Conservation (phyloP, 2,797 vertebrate genomes). For the Diglossa cyanea region DNA sequence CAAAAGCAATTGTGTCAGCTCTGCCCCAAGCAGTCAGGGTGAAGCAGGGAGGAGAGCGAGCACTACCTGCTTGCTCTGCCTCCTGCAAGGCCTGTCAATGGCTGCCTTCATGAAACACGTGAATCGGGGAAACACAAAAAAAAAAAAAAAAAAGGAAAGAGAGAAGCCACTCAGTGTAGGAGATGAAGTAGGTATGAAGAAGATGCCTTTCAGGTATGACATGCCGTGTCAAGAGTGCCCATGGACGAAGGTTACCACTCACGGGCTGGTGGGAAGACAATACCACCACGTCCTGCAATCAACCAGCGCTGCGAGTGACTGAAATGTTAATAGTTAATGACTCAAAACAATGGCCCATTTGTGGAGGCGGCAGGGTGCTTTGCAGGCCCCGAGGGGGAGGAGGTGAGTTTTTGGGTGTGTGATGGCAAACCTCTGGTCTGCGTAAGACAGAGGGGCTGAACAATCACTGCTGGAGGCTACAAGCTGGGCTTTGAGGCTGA, state of each 20-base stretch:
- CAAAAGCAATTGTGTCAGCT: background rate
- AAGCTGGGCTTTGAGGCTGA: fast-evolving
- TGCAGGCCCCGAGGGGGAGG: background rate
- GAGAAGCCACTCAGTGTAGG: background rate
- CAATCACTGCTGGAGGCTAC: background rate
- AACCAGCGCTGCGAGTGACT: too few species aligned
- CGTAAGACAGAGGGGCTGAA: background rate
- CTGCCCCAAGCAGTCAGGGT: fast-evolving
- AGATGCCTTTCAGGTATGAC: background rate
- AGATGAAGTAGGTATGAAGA: background rate
- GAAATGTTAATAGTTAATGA: background rate
- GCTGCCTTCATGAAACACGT: background rate
- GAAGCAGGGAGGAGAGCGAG: fast-evolving
- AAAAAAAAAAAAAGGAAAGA: background rate
- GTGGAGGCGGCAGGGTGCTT: background rate
- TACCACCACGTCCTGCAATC: background rate
- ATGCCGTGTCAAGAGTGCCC: fast-evolving
- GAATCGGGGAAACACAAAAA: background rate
- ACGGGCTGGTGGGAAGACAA: fast-evolving
- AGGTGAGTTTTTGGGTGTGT: background rate
- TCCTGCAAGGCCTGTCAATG: background rate
- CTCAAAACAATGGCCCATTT: background rate
- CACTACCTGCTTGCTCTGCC: background rate
- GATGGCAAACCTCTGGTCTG: background rate
- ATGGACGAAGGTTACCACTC: background rate